Evolutionary conservation across 1,140 invertebrate species (phyloP).

Genomic region (Megalopta genalis): DNA sequence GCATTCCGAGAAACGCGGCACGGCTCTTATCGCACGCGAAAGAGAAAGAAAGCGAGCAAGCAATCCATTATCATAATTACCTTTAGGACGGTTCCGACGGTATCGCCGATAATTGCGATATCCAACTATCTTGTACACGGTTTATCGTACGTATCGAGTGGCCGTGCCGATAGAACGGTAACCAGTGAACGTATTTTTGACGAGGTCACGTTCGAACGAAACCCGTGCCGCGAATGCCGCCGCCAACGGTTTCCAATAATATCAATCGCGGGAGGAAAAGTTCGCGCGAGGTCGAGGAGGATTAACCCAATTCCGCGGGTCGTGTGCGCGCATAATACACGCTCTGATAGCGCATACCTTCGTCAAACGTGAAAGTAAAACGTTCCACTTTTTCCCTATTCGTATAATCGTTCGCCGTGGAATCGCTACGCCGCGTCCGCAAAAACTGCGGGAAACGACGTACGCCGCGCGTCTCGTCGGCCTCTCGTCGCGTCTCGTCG

Average conservation of each 20-base stretch:
- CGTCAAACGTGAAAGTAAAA: constrained; percentile 42
- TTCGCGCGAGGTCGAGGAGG: not conserved
- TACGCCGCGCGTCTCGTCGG: too few species aligned
- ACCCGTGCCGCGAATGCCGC: not conserved
- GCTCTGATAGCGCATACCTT: constrained; percentile 35
- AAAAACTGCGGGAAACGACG: too few species aligned
- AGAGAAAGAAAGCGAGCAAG: not conserved
- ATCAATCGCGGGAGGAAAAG: not conserved
- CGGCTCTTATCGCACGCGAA: too few species aligned
- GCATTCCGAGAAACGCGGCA: too few species aligned
- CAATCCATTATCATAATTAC: not conserved
- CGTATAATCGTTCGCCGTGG: constrained; percentile 19
- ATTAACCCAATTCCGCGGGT: constrained; percentile 9
- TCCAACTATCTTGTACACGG: not conserved
- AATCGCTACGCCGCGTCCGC: not conserved
- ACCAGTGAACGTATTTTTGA: not conserved
- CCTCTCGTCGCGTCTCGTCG: too few species aligned
- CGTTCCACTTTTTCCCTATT: constrained; percentile 45
- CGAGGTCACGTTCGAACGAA: not conserved
- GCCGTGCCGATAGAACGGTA: not conserved
- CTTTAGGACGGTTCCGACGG: not conserved
- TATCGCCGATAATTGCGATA: not conserved
- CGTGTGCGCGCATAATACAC: not conserved
- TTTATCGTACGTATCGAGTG: not conserved
- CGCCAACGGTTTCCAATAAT: not conserved